Evolutionary conservation across 2,888 invertebrate genomes (phyloP).

Genomic region (Ormyrus nitidulus): DNA sequence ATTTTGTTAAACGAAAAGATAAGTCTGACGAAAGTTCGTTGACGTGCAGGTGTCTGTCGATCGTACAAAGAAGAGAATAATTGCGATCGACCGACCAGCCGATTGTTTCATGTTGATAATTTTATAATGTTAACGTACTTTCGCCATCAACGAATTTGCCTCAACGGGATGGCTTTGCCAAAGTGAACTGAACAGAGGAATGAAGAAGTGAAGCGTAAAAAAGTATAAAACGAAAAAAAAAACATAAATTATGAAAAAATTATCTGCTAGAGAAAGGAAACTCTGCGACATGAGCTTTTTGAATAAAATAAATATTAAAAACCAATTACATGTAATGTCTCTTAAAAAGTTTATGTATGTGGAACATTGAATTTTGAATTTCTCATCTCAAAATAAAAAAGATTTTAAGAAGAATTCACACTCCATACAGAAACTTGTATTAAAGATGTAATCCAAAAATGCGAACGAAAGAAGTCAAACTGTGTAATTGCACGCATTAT

Average conservation of each 20-base stretch:
- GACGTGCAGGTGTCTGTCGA: constrained; percentile 48
- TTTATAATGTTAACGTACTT: constrained; percentile 65
- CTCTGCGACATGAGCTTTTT: constrained; percentile 32
- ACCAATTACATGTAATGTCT: neutral
- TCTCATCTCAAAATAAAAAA: no score
- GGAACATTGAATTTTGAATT: no score
- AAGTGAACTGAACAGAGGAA: constrained; percentile 30
- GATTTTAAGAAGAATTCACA: no score
- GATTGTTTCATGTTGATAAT: constrained; percentile 47
- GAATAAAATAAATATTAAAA: constrained; percentile 17
- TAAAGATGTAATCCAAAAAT: neutral
- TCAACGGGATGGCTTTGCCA: constrained; percentile 55
- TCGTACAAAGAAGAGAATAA: constrained; percentile 18
- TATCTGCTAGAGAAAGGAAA: neutral
- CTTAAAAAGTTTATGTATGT: no score
- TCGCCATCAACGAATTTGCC: constrained; percentile 66
- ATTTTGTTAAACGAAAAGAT: constrained; percentile 70
- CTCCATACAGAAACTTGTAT: no score
- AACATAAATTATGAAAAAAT: neutral
- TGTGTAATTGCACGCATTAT: constrained; percentile 28
- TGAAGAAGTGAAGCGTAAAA: constrained; percentile 7
- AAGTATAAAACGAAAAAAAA: neutral
- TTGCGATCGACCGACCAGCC: neutral
- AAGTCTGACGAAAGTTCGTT: constrained; percentile 70
- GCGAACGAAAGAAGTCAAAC: neutral